Evolutionary conservation across 2,888 invertebrate genomes (phyloP).

Genomic region (Periphyllus acericola): DNA sequence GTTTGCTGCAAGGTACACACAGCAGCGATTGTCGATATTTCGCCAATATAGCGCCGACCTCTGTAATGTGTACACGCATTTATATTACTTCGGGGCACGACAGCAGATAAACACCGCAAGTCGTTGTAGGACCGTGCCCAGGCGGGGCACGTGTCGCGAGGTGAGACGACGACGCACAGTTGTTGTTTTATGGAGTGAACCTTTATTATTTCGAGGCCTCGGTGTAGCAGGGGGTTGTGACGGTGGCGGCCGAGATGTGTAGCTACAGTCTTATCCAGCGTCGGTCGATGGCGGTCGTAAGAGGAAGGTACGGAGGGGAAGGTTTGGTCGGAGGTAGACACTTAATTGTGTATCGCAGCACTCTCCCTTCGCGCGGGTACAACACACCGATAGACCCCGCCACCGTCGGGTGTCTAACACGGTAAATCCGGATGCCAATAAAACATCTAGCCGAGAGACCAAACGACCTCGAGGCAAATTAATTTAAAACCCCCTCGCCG

Average conservation of each 20-base stretch:
- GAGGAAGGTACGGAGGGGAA: too few relatives aligned
- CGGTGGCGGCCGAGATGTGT: not conserved
- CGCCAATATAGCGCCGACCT: not conserved
- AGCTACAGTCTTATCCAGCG: not conserved
- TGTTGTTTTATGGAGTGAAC: constrained; percentile 12
- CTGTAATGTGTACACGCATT: not conserved
- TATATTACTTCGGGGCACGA: not conserved
- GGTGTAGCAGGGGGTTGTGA: not conserved
- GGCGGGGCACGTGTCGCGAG: not conserved
- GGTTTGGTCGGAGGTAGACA: not conserved
- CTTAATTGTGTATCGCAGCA: constrained; percentile 8
- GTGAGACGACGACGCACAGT: not conserved
- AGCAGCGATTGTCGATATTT: not conserved
- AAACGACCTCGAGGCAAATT: constrained; percentile 61
- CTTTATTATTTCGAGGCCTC: not conserved
- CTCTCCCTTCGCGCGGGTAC: not conserved
- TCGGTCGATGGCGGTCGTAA: not conserved
- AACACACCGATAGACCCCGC: not conserved
- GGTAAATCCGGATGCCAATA: constrained; percentile 56
- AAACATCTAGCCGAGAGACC: constrained; percentile 51
- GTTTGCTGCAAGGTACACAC: not conserved
- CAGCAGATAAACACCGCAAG: not conserved
- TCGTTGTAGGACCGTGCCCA: not conserved
- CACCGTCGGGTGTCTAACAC: not conserved
- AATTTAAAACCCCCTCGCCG: constrained; percentile 47